phyloP scores from a whole-genome alignment of 2,888 invertebrate genomes.

The Platerodrilus igneus region DNA sequence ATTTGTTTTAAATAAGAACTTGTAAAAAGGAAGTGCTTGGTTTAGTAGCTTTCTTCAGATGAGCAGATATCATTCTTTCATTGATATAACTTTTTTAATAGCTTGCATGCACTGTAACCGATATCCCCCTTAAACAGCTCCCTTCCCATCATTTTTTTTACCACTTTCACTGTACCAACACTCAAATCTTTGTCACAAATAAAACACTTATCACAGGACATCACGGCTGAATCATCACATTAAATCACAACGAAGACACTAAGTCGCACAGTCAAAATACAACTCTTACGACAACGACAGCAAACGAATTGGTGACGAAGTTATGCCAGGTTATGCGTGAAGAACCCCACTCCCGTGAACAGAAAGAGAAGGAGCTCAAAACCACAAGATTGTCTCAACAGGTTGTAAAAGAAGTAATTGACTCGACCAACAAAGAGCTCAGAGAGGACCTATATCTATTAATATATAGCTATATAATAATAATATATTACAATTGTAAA shows the following conservation, averaged over 20 bases:
- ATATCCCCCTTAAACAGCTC: slow-evolving; percentile 3
- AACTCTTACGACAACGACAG: background rate
- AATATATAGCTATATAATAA: too few relatives aligned
- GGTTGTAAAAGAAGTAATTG: background rate
- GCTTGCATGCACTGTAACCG: slow-evolving; percentile 7
- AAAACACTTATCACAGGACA: slow-evolving; percentile 11
- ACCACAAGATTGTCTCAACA: too few relatives aligned
- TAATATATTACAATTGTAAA: too few relatives aligned
- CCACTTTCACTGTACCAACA: slow-evolving; percentile 5
- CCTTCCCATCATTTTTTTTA: slow-evolving; percentile 2
- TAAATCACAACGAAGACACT: slow-evolving; percentile 1
- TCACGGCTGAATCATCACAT: slow-evolving; percentile 1
- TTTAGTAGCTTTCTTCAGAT: slow-evolving; percentile 9
- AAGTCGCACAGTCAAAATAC: background rate
- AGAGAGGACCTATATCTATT: background rate
- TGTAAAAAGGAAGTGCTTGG: slow-evolving; percentile 6
- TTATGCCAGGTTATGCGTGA: too few relatives aligned
- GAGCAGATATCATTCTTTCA: slow-evolving; percentile 10
- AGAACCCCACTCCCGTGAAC: too few relatives aligned
- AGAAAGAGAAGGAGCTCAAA: background rate
- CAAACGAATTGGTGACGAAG: background rate
- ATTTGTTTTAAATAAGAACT: slow-evolving; percentile 10
- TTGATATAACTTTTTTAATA: slow-evolving; percentile 11
- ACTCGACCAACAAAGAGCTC: background rate
- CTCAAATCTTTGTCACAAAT: slow-evolving; percentile 13